Evolutionary conservation across 1,140 invertebrate species (phyloP).

Genomic region (Aleiodes sp.): DNA sequence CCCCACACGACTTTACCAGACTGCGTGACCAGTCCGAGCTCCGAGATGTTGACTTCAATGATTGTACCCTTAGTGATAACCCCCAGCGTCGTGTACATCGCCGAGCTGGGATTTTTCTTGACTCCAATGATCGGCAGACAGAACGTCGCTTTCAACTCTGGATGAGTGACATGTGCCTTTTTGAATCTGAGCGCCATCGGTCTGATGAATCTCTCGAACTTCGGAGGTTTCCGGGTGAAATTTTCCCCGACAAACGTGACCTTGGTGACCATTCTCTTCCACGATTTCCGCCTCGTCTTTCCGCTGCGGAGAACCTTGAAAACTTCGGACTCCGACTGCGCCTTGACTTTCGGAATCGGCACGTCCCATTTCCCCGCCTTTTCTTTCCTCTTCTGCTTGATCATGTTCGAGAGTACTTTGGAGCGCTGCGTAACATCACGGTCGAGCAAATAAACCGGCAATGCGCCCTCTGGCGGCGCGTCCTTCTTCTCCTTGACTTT

Average conservation of each 20-base stretch:
- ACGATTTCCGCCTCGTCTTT: constrained; percentile 95
- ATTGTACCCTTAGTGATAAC: constrained; percentile 99
- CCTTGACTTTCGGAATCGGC: constrained; percentile 97
- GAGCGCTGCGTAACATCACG: constrained; percentile 93
- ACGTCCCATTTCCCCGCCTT: constrained; percentile 99
- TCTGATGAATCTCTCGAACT: constrained; percentile 98
- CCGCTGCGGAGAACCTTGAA: constrained; percentile 96
- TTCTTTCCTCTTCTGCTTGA: constrained; percentile 99
- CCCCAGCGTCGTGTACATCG: constrained; percentile 96
- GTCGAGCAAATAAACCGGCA: constrained; percentile 97
- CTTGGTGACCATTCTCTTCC: constrained; percentile 99
- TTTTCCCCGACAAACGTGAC: constrained; percentile 97
- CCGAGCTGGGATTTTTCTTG: constrained; percentile 98
- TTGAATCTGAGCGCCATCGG: constrained; percentile 98
- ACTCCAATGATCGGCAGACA: constrained; percentile 98
- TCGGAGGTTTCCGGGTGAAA: constrained; percentile 98
- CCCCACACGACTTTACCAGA: constrained; percentile 99
- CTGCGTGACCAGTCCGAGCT: constrained; percentile 98
- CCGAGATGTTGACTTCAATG: constrained; percentile 98
- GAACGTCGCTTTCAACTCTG: constrained; percentile 99
- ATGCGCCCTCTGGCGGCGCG: constrained; percentile 85
- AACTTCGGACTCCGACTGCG: constrained; percentile 97
- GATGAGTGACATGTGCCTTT: constrained; percentile 98
- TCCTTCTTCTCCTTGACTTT: constrained; percentile 88
- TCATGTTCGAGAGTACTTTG: constrained; percentile 98